Conservation (phyloP, 1,140 invertebrate genomes). For the Penaeus vannamei region DNA sequence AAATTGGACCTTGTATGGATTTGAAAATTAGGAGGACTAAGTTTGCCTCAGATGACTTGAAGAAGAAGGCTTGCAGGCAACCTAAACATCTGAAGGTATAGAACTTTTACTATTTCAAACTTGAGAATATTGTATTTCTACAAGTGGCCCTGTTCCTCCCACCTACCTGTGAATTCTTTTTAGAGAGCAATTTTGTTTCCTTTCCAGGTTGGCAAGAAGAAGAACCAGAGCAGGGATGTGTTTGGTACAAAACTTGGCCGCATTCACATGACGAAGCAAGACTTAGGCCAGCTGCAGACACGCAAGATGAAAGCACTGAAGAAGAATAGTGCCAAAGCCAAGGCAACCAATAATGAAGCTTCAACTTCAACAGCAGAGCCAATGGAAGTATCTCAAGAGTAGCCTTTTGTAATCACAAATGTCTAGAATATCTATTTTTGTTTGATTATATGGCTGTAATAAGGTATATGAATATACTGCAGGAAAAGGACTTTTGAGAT, state of each 20-base stretch:
- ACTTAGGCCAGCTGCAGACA: slow-evolving; percentile 88
- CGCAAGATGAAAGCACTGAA: slow-evolving; percentile 94
- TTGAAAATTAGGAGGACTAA: slow-evolving; percentile 87
- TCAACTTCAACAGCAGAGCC: no score
- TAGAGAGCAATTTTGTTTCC: slow-evolving; percentile 26
- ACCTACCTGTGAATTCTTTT: not conserved
- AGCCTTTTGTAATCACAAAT: no score
- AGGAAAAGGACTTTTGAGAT: no score
- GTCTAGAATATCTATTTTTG: no score
- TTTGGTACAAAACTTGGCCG: slow-evolving; percentile 92
- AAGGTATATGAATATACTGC: no score
- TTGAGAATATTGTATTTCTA: no score
- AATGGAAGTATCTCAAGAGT: no score
- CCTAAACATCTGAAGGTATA: slow-evolving; percentile 86
- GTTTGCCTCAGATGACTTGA: slow-evolving; percentile 91
- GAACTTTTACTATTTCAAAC: not conserved
- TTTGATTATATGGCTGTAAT: no score
- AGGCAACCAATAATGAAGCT: not conserved
- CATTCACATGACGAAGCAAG: slow-evolving; percentile 93
- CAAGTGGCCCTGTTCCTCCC: not conserved
- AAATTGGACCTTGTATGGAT: slow-evolving; percentile 95
- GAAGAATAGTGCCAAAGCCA: slow-evolving; percentile 72
- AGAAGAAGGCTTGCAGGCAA: slow-evolving; percentile 87
- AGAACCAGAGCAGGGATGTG: slow-evolving; percentile 90
- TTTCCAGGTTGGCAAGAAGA: slow-evolving; percentile 83